phyloP scores from a whole-genome alignment of 92 coral and sea anemone species.

The Siderastrea radians region DNA sequence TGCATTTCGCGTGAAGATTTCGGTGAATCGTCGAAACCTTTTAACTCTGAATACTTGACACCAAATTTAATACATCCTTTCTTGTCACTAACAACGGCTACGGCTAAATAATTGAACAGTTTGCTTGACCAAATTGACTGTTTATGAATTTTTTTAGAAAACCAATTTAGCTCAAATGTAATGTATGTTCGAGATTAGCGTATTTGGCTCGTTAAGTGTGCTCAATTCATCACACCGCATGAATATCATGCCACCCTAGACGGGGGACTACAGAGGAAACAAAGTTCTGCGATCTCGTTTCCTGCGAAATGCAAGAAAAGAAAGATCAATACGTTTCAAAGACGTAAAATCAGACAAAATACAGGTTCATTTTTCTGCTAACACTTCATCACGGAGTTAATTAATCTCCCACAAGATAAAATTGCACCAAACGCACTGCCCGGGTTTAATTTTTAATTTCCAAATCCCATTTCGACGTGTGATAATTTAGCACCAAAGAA shows the following conservation, averaged over 20 bases:
- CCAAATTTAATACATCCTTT: not conserved
- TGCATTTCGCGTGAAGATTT: not conserved
- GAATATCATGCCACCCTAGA: no score
- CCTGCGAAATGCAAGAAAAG: not conserved
- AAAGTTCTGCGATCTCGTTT: not conserved
- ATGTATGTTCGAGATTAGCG: conserved; percentile 12
- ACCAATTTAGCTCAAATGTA: not conserved
- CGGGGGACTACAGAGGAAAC: not conserved
- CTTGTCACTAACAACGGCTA: not conserved
- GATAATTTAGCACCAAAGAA: not conserved
- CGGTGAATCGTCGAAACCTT: not conserved
- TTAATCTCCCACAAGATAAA: not conserved
- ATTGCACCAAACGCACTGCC: not conserved
- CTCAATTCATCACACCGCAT: conserved; percentile 18
- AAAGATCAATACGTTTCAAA: not conserved
- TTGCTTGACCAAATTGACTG: not conserved
- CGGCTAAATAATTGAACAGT: not conserved
- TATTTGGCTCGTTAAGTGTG: conserved; percentile 11
- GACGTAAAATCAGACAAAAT: not conserved
- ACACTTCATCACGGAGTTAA: conserved; percentile 23
- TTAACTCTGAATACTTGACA: not conserved
- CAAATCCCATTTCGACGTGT: not conserved
- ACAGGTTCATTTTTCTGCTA: not conserved
- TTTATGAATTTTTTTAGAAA: not conserved
- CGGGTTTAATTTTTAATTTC: not conserved